These are phyloP conservation scores for human (Homo sapiens) DNA, from an alignment of 2,113 vertebrate genomes.

Conservation along the genomic window DNA sequence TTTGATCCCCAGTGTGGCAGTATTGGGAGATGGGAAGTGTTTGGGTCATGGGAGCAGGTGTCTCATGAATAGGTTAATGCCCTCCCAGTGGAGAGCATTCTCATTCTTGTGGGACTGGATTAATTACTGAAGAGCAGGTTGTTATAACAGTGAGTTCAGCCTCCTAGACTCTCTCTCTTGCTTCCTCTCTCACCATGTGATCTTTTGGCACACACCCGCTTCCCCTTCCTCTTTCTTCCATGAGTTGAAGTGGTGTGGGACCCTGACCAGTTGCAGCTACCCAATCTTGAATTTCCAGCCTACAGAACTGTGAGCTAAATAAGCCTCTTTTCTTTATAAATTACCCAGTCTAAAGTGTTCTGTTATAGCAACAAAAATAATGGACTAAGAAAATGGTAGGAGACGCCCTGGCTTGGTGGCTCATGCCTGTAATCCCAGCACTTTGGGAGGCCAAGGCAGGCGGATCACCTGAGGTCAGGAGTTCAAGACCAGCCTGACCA, in stretches of 20 bases:
- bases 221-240: not conserved
- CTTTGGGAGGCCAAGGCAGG: too few relatives aligned
- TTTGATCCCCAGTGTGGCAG: not conserved
- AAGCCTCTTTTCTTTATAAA: not conserved
- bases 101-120: not conserved
- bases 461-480: too few relatives aligned
- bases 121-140: not conserved
- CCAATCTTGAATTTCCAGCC: not conserved
- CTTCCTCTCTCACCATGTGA: not conserved
- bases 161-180: not conserved
- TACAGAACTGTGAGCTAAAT: not conserved
- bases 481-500: too few relatives aligned
- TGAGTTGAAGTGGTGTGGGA: not conserved
- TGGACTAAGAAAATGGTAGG: not conserved
- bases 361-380: not conserved
- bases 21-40: not conserved
- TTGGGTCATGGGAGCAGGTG: not conserved
- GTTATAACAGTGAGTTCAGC: not conserved
- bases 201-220: not conserved
- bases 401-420: too few relatives aligned
- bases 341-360: not conserved
- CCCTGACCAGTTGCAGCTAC: not conserved
- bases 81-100: not conserved
- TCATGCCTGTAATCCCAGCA: too few relatives aligned
- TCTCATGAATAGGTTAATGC: not conserved